A percentile compares a stretch with the other conserved stretches of the same genome.
These are phyloP conservation scores for Nothoprocta pentlandii DNA, from an alignment of 2,113 vertebrate species.

Conservation along the genomic window DNA sequence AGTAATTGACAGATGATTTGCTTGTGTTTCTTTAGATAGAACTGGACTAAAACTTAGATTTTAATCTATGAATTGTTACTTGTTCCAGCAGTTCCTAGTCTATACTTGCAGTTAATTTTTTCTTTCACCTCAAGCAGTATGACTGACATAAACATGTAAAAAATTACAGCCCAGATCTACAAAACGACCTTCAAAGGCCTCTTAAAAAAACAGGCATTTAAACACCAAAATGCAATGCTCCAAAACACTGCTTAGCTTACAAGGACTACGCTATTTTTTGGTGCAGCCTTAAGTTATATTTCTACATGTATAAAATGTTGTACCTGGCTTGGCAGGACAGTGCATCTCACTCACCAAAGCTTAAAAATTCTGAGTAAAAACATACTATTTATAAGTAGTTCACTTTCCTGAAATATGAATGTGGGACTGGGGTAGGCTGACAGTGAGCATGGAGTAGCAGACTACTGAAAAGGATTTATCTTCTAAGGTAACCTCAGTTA, in stretches of 20 bases:
- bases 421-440: neutral
- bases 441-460: neutral
- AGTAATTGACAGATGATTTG: neutral
- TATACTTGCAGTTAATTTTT: neutral
- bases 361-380: neutral
- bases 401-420: neutral
- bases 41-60: neutral
- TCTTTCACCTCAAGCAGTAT: neutral
- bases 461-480: neutral
- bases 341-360: neutral
- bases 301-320: neutral
- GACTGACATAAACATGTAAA: neutral
- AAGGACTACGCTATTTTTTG: neutral
- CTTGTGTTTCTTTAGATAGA: neutral
- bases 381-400: neutral
- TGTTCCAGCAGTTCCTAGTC: neutral
- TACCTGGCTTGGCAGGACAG: neutral
- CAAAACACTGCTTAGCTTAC: neutral
- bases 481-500: neutral
- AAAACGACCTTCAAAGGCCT: neutral
- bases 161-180: neutral
- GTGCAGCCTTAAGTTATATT: neutral
- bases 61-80: neutral
- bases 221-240: neutral
- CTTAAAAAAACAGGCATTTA: neutral